These are phyloP conservation scores for Vulpes lagopus DNA, from an alignment of 2,113 vertebrate species.

Conservation along the genomic window DNA sequence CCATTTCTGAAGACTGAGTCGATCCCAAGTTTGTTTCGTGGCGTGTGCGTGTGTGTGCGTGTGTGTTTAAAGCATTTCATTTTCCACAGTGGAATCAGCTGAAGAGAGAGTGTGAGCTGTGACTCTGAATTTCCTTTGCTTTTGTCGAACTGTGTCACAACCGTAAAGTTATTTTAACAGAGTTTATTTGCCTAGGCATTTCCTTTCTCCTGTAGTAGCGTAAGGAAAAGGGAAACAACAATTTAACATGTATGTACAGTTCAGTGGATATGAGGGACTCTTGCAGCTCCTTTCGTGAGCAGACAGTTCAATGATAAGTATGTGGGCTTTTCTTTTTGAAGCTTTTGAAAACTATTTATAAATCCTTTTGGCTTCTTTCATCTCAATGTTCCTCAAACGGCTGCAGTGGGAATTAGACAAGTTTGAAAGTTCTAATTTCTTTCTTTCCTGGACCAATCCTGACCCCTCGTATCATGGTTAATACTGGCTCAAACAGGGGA, in stretches of 20 bases:
- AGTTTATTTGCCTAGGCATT: constrained; percentile 77
- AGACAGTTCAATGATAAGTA: constrained; percentile 72
- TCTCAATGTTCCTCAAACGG: constrained; percentile 67
- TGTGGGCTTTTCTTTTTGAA: constrained; percentile 64
- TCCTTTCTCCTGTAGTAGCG: constrained; percentile 74
- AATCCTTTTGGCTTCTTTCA: constrained; percentile 61
- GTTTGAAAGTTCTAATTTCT: constrained; percentile 63
- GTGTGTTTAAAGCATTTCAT: constrained; percentile 66
- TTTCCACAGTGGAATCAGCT: constrained; percentile 63
- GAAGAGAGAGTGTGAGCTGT: constrained; percentile 58
- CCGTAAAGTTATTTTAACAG: constrained; percentile 82
- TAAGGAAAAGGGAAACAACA: constrained; percentile 72
- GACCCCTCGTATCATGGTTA: constrained; percentile 58
- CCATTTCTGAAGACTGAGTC: constrained; percentile 76
- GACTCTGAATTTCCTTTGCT: constrained; percentile 78
- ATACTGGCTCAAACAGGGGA: constrained; percentile 70
- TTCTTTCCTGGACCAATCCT: constrained; percentile 39
- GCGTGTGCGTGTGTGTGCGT: background rate
- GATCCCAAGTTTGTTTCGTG: background rate
- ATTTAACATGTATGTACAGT: constrained; percentile 67
- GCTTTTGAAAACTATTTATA: constrained; percentile 65
- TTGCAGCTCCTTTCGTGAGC: constrained; percentile 60
- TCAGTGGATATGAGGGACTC: constrained; percentile 56
- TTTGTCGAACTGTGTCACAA: constrained; percentile 77
- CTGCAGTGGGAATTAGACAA: constrained; percentile 50